phyloP scores from a whole-genome alignment of 2,888 invertebrate species.

The Heliothis peltigera region DNA sequence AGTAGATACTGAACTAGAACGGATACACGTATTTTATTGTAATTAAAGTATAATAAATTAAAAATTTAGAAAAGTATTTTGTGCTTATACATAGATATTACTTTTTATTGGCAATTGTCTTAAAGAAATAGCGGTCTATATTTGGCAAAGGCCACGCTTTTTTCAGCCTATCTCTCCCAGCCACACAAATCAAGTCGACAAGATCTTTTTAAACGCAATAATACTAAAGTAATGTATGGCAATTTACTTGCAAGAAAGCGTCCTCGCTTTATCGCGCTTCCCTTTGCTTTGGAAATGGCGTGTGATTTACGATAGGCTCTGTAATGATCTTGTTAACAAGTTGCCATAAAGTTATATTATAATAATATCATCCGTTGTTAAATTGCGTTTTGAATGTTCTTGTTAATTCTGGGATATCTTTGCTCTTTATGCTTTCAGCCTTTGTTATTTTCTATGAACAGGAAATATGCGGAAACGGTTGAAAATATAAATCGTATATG shows the following conservation, averaged over 20 bases:
- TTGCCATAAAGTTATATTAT: slow-evolving; percentile 56
- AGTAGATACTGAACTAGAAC: no score
- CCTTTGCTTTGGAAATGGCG: slow-evolving; percentile 54
- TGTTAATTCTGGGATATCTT: slow-evolving; percentile 25
- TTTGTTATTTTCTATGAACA: not conserved
- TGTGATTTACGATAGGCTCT: slow-evolving; percentile 61
- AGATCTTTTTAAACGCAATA: slow-evolving; percentile 61
- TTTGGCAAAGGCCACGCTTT: slow-evolving; percentile 21
- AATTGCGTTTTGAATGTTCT: slow-evolving; percentile 34
- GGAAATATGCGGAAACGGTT: not conserved
- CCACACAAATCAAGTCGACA: slow-evolving; percentile 57
- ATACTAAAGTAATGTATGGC: slow-evolving; percentile 58
- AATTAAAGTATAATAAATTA: no score
- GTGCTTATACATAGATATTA: not conserved
- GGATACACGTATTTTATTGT: no score
- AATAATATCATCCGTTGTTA: slow-evolving; percentile 30
- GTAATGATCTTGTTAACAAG: slow-evolving; percentile 66
- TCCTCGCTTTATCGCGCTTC: slow-evolving; percentile 55
- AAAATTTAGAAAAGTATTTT: no score
- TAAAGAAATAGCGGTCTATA: slow-evolving; percentile 18
- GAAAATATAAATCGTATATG: not conserved
- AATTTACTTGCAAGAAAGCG: slow-evolving; percentile 58
- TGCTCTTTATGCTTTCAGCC: not conserved
- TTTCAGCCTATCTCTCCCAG: slow-evolving; percentile 41
- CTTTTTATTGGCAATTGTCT: not conserved